Evolutionary conservation across 1,140 invertebrate species (phyloP).

Genomic region (Hesperophylax magnus): DNA sequence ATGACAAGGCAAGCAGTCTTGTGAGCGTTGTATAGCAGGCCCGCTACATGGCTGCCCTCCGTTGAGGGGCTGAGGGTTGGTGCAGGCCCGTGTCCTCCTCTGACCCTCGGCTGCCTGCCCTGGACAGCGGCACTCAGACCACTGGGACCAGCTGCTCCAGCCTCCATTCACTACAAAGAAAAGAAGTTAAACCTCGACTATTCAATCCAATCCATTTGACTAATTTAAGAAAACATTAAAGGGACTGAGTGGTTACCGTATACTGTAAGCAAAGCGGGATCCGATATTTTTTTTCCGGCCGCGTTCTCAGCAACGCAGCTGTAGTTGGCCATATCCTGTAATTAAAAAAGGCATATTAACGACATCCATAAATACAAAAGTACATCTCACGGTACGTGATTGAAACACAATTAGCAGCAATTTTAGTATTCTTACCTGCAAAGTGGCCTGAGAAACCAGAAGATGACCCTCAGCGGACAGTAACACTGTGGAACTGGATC

Average conservation of each 20-base stretch:
- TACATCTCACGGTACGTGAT: too few relatives aligned
- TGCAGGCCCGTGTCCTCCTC: conserved; percentile 87
- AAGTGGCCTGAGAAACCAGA: conserved; percentile 89
- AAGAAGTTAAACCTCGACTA: too few relatives aligned
- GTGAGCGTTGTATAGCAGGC: conserved; percentile 82
- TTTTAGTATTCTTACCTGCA: conserved; percentile 69
- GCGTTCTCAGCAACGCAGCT: conserved; percentile 97
- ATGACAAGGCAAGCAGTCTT: conserved; percentile 86
- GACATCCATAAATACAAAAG: conserved; percentile 55
- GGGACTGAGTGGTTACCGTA: conserved; percentile 81
- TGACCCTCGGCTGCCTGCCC: conserved; percentile 77
- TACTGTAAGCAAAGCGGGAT: conserved; percentile 90
- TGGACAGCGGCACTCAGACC: conserved; percentile 87
- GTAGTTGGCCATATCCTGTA: conserved; percentile 94
- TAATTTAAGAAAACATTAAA: too few relatives aligned
- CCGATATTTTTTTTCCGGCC: conserved; percentile 87
- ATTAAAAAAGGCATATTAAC: conserved; percentile 49
- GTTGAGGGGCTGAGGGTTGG: conserved; percentile 89
- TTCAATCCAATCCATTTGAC: too few relatives aligned
- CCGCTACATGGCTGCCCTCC: conserved; percentile 87
- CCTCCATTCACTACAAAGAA: conserved; percentile 86
- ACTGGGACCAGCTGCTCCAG: conserved; percentile 91
- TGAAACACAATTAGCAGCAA: too few relatives aligned
- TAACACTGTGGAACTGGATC: conserved; percentile 73
- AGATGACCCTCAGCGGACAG: conserved; percentile 90